Evolutionary conservation across 2,888 invertebrate genomes (phyloP), one percentile per base, ranked within the genome.

Genomic region (Ophonus ardosiacus): DNA sequence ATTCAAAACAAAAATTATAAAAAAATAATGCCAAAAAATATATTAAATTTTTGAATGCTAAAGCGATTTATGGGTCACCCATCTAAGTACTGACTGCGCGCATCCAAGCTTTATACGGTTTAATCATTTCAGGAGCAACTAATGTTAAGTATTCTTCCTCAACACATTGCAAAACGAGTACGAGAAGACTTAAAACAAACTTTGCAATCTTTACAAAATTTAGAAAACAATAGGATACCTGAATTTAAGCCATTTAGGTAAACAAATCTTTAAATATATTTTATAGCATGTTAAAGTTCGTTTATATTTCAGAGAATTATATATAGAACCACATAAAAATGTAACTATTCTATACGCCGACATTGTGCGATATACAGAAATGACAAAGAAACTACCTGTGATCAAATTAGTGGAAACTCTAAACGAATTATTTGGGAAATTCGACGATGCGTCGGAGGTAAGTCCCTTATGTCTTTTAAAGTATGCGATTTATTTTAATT

Each of bases 311-410:
- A 98, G 98, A 88, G 96, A 97, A 89, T 92, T 97, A 0, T 97
- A 97, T 89, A 95, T 98, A 0, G 96, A 97, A 90, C 95, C 95
- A 56, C 97, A 98, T 89, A 94, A 96, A 15, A 96, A 98, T 89
- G 98, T 98, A 0, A 96, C 97, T 87, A 97, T 98, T 87, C 91
- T 98, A 43, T 98, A 97, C 89, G 98, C 98, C 0, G 98, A 98
- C 90, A 97, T 98, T 68, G 98, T 98, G 0, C 98, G 98, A 91
- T 98, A 97, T 89, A 98, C 98, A 0, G 95, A 95, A 88, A 93
- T 97, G 91, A 98, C 98, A 0, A 96, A 96, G 0, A 95, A 96
- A 0, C 91, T 98, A 59, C 95, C 96, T 0, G 96, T 97, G 0
- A 94, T 95, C 89, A 95, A 96, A 86, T 93, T 98, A 87, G 96